These are phyloP conservation scores for Tachysurus vachellii DNA, from an alignment of 2,113 vertebrate species.

Conservation along the genomic window DNA sequence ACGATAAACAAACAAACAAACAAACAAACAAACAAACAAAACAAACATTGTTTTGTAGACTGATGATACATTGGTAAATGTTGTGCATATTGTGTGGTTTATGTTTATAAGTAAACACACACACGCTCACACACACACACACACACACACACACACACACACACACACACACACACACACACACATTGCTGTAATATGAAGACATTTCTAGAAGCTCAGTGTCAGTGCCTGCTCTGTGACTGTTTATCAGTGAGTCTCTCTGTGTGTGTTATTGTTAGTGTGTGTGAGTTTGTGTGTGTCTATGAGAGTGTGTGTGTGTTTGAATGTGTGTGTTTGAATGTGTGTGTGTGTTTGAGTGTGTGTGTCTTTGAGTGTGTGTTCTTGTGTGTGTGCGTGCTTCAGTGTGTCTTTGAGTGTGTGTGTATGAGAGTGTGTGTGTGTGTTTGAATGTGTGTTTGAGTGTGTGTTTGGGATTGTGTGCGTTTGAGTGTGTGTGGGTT, in stretches of 20 bases:
- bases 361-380: background rate
- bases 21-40: background rate
- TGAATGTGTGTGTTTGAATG: too few relatives aligned
- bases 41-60: background rate
- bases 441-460: background rate
- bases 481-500: background rate
- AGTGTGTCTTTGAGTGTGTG: too few relatives aligned
- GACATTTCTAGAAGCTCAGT: background rate
- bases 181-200: background rate
- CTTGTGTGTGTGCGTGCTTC: too few relatives aligned
- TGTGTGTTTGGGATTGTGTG: background rate
- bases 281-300: too few relatives aligned
- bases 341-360: too few relatives aligned
- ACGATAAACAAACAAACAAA: background rate
- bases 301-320: too few relatives aligned
- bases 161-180: background rate
- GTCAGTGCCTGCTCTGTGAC: background rate
- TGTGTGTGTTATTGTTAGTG: too few relatives aligned
- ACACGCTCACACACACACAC: background rate
- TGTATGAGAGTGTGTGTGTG: too few relatives aligned
- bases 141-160: background rate
- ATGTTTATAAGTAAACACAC: background rate
- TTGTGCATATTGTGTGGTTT: too few relatives aligned
- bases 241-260: background rate
- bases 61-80: background rate